Evolutionary conservation across 2,113 vertebrate genomes (phyloP), one percentile per base, ranked within the genome.

Genomic region (Ciconia boyciana): DNA sequence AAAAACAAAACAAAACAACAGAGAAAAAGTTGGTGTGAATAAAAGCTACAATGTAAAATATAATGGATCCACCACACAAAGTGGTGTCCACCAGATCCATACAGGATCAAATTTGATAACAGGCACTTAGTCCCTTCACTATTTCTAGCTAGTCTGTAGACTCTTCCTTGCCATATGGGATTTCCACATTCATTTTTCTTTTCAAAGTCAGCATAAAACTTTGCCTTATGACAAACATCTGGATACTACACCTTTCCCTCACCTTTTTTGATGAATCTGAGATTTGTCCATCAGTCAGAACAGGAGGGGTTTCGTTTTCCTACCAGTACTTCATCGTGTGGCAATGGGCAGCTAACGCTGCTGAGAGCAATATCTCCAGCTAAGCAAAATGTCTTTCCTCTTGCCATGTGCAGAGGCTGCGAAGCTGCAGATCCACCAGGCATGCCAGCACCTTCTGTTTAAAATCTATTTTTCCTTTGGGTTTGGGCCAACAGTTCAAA

Each of bases 381-480:
- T 87, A 69, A 92, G 61, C 20, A 69, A 66, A 94, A 79, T 29
- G 18, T 76, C 95, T 83, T 89, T 91, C 90, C 31, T 91, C 70
- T 84, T 96, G 81, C 92, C 80, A 84, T 79, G 41, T 54, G 65
- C 77, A 78, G 65, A 66, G 76, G 21, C 74, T 87, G 57, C 4
- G 34, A 95, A 95, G 92, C 77, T 96, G 66, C 52, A 87, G 94
- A 84, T 85, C 80, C 70, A 95, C 94, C 94, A 94, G 65, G 61
- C 86, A 70, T 93, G 91, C 94, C 94, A 96, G 80, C 89, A 94
- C 94, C 95, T 95, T 96, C 95, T 96, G 94, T 93, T 96, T 94
- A 89, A 96, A 94, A 97, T 94, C 83, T 92, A 72, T 89, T 96
- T 96, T 94, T 96, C 93, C 96, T 95, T 72, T 94, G 88, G 87